A percentile compares a stretch with the other conserved stretches of the same genome.
Conservation (phyloP, 2,797 vertebrate species). For the Pseudotriccus pelzelni region DNA sequence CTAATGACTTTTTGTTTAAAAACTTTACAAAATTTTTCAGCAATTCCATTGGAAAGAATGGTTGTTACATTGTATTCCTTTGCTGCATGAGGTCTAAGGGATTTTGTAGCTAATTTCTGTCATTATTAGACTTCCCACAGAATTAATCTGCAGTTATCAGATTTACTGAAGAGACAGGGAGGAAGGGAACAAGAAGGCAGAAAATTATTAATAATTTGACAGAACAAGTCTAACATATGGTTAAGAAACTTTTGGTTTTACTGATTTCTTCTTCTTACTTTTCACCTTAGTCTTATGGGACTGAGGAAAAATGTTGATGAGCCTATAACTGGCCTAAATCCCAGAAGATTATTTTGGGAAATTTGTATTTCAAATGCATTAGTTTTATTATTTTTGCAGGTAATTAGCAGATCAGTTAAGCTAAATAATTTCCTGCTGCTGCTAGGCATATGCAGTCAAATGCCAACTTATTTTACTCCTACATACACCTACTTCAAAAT, state of each 20-base stretch:
- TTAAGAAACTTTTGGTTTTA: background rate
- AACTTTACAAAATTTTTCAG: background rate
- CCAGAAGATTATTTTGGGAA: background rate
- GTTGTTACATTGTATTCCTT: background rate
- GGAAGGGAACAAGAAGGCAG: background rate
- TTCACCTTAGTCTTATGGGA: background rate
- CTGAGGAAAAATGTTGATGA: background rate
- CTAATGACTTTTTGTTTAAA: background rate
- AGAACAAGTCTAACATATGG: background rate
- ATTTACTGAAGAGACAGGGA: background rate
- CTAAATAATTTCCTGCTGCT: background rate
- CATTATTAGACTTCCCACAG: background rate
- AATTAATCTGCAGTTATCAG: background rate
- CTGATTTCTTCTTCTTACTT: background rate
- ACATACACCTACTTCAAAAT: background rate
- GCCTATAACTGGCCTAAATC: background rate
- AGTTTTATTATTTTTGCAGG: background rate
- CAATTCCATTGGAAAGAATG: background rate
- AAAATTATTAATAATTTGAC: background rate
- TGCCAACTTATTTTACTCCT: background rate
- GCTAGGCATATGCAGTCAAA: background rate
- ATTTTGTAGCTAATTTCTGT: background rate
- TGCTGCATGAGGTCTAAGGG: background rate
- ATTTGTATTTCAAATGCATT: background rate
- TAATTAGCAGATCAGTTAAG: slow-evolving; percentile 4